Base-by-base conservation (phyloP, 2,797 vertebrate species). In the Phalloptychus januarius region DNA sequence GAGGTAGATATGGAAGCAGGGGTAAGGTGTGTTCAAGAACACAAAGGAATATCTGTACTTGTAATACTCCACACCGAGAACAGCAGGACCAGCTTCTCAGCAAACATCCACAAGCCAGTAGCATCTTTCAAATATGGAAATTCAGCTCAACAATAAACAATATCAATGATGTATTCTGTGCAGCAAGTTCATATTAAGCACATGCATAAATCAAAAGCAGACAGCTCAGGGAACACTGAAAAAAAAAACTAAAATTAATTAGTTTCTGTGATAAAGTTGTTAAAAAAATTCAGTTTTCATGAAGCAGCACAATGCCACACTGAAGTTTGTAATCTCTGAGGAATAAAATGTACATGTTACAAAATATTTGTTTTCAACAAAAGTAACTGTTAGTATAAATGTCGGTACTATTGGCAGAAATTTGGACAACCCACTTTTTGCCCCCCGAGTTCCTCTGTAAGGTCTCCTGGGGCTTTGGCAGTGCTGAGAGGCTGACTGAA, bases 71-170 rank as follows among this genome's bases (percentile, higher is more conserved):
- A 65, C 74, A 48, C 4, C 71, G 38, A 81, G 74, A 89, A 79
- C 85, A 88, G 88, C 83, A 80, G 83, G 87, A 74, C 75, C 76
- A 77, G 74, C 73, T 16, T 72, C 77, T 78, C 76, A 88, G 71
- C 79, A 87, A 83, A 87, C 78, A 81, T 71, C 70, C 77, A 82
- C 65, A 15, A 58, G 82, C 83, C 77, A 85, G 72, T 42, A 23
- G 61, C 23, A 50, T 70, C 25, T 73, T 50, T 72, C 67, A 82
- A 78, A 86, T 77, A 72, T 75, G 71, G 71, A 79, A 82, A 74
- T 23, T 28, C 6, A 33, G 10, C 13, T 61, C 78, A 74, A 73
- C 0, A 33, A 36, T 65, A 58, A 58, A 58, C 25, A n/a, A 58
- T 5, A 65, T 74, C 63, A 77, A 83, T 75, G 2, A 73, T 73